Conservation (phyloP, 2,797 vertebrate species). For the Dipus sagitta region DNA sequence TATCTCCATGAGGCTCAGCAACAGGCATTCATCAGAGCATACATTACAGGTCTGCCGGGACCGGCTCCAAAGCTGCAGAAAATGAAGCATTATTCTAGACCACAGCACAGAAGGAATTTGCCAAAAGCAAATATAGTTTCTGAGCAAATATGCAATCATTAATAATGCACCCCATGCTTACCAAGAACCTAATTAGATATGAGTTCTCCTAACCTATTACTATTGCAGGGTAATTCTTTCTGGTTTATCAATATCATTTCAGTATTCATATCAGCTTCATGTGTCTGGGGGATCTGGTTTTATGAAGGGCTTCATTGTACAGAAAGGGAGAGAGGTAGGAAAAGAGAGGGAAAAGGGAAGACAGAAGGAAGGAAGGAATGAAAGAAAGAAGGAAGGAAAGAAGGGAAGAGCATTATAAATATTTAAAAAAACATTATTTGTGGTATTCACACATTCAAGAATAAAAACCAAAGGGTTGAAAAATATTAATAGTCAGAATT, state of each 20-base stretch:
- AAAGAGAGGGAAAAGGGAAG: not conserved
- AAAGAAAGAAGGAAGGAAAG: too few relatives aligned
- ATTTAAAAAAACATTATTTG: slow-evolving; percentile 58
- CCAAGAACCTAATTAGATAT: slow-evolving; percentile 59
- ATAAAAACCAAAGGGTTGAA: slow-evolving; percentile 72
- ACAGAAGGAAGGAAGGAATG: rapidly evolving
- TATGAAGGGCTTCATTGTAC: not conserved
- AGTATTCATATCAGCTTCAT: slow-evolving; percentile 35
- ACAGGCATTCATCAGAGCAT: not conserved
- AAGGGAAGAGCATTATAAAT: not conserved
- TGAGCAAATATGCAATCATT: slow-evolving; percentile 61
- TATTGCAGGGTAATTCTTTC: slow-evolving; percentile 39
- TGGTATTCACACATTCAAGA: slow-evolving; percentile 58
- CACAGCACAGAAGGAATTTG: slow-evolving; percentile 64
- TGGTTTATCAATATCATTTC: slow-evolving; percentile 40
- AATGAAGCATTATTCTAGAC: slow-evolving; percentile 57
- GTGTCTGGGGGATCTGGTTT: slow-evolving; percentile 18
- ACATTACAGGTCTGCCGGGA: not conserved
- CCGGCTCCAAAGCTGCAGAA: slow-evolving; percentile 46
- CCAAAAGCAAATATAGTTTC: slow-evolving; percentile 51
- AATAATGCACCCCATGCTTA: slow-evolving; percentile 47
- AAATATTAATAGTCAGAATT: slow-evolving; percentile 78
- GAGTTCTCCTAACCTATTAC: slow-evolving; percentile 7
- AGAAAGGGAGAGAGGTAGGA: not conserved
- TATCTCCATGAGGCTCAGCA: slow-evolving; percentile 27